Evolutionary conservation across 2,113 vertebrate species (phyloP), one percentile per base, ranked within the genome.

Genomic region (Vimba vimba): DNA sequence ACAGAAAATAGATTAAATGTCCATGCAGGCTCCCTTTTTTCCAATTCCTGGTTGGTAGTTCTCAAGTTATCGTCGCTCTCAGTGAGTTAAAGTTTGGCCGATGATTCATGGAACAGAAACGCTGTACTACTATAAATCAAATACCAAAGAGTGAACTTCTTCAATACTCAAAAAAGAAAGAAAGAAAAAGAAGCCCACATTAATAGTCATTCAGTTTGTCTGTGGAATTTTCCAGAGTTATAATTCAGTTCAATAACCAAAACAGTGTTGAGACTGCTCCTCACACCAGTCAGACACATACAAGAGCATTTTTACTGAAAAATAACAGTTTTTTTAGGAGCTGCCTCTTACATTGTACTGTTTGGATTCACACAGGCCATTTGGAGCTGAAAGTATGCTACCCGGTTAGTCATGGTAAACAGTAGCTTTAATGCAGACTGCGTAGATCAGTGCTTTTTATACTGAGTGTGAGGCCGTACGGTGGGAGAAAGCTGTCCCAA

Each of bases 231-330:
- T 84, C 55, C 81, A 86, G 68, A 55, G 23, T 73, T 86, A 84
- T 84, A 86, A 84, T 84, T 88, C 71, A 86, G 59, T 66, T 84
- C 59, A 86, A 84, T 88, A 86, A 84, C 76, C 85, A 76, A 84
- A 80, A 83, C 62, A 83, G 50, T 73, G 52, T 68, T 78, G 64
- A 81, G 79, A 73, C 79, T 62, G 68, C 11, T 25, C 43, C 23
- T 17, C 45, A 23, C 8, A 69, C 55, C 68, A 85, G 25, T 66
- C 75, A 55, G 75, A 77, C 75, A 52, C 66, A 59, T 59, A 17
- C 27, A 33, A 33, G 79, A 64, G 85, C 30, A 50, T 75, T 79
- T 79, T 83, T 43, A 36, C 23, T 74, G 60, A 76, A 76, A 66
- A 76, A 64, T 76, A 57, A 64, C 23, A 36, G 15, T 71, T 86